Base-by-base conservation (phyloP, 2,888 invertebrate genomes). In the Pardosa pseudoannulata region DNA sequence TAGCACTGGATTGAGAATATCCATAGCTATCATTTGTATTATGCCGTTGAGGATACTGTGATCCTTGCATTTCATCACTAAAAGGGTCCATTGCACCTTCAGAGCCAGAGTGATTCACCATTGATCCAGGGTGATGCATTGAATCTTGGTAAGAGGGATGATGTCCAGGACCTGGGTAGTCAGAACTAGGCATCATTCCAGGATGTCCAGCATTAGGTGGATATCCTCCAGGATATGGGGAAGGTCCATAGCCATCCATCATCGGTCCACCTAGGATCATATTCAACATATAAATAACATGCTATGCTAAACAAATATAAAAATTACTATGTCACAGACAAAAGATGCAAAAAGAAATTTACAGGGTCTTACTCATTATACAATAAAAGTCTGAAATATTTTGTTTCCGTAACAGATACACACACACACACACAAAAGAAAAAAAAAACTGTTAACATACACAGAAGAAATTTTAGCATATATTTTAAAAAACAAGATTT, bases 181-280 rank as follows among this genome's bases (percentile, higher is more conserved):
- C 87, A 1, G 83, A 76, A 9, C 89, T 89, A 68, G 89, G 88
- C 71, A 87, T 87, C 79, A 82, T 79, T 31, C 88, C 88, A 72
- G 89, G 83, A 50, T 87, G 87, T 39, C 89, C 86, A 23, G 88
- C 88, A 65, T 88, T 67, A 31, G 83, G 88, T 28, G 89, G 90
- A 65, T 88, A 89, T 72, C 89, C 88, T 50, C 89, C 75, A 27
- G 87, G 89, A 46, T 89, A 89, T 73, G 89, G 89, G 16, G 88
- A 85, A 39, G 88, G 88, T 65, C 89, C 89, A 82, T 89, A 89
- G 13, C 92, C 96, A 92, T 97, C 97, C 94, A 96, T 95, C 89
- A 95, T 94, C 89, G 94, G 94, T 90, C 94, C 82, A 39, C 74
- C 82, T 82, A 28, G 19, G 27, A 62, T 50, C 9, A n/a, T n/a